Evolutionary conservation across 2,113 vertebrate genomes (phyloP).

Genomic region (Promerops cafer): DNA sequence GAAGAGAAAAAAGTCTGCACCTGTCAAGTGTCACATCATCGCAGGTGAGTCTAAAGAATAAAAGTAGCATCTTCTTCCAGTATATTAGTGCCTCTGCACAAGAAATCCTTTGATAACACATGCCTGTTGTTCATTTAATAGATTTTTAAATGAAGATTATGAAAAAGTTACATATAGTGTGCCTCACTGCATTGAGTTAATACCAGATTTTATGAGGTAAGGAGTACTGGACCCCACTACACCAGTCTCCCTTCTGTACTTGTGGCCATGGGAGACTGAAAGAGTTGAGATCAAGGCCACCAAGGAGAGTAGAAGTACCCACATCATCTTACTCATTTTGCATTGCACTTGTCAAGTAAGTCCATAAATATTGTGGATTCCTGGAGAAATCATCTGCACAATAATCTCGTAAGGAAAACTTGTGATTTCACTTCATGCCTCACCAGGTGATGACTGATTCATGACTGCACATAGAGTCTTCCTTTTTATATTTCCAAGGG

Average conservation of each 20-base stretch:
- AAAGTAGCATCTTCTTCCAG: neutral
- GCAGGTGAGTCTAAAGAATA: neutral
- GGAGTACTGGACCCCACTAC: neutral
- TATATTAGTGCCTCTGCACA: neutral
- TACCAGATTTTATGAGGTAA: neutral
- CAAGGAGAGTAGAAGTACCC: neutral
- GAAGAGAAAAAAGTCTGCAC: neutral
- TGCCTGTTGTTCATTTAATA: neutral
- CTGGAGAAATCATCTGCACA: neutral
- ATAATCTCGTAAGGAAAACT: neutral
- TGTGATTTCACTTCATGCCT: accelerated
- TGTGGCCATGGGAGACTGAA: neutral
- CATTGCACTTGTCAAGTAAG: neutral
- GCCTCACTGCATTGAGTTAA: neutral
- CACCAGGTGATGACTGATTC: neutral
- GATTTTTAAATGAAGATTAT: neutral
- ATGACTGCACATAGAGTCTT: neutral
- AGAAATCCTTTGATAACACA: neutral
- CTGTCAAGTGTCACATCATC: neutral
- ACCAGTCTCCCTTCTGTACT: neutral
- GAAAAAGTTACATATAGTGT: neutral
- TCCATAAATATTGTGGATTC: neutral
- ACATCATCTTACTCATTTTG: neutral
- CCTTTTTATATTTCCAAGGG: neutral
- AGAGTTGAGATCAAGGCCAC: neutral